Evolutionary conservation across 1,140 invertebrate genomes (phyloP).

Genomic region (Lasaia peninsularis): DNA sequence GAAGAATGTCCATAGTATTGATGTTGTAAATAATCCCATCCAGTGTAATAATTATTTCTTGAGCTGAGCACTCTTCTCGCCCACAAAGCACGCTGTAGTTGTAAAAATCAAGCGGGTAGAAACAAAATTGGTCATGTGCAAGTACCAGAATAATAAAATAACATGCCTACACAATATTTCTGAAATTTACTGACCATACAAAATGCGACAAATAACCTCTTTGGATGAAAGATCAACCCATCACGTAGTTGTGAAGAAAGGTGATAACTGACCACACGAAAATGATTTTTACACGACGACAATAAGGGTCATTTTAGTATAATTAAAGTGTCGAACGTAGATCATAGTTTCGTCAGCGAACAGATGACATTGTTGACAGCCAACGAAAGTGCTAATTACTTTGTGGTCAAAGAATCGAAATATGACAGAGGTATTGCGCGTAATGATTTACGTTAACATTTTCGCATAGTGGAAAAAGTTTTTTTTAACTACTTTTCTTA

Average conservation of each 20-base stretch:
- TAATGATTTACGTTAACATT: slow-evolving; percentile 27
- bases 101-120: too few species aligned
- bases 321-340: slow-evolving; percentile 23
- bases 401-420: slow-evolving; percentile 26
- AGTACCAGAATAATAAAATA: too few species aligned
- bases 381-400: slow-evolving; percentile 64
- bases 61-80: too few species aligned
- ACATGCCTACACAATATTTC: too few species aligned
- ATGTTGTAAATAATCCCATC: too few species aligned
- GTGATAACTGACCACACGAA: not conserved
- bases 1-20: too few species aligned
- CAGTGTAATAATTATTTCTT: too few species aligned
- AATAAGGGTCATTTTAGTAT: slow-evolving; percentile 21
- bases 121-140: not conserved
- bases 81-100: too few species aligned
- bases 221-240: slow-evolving; percentile 1
- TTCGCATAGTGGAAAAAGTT: not conserved
- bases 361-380: slow-evolving; percentile 50
- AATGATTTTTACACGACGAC: not conserved
- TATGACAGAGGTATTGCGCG: slow-evolving; percentile 20
- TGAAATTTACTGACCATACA: not conserved
- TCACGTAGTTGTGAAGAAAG: not conserved
- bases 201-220: not conserved
- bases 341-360: slow-evolving; percentile 32
- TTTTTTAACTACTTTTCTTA: not conserved